phyloP scores from a whole-genome alignment of 2,113 vertebrate species.

The Gallinago media region DNA sequence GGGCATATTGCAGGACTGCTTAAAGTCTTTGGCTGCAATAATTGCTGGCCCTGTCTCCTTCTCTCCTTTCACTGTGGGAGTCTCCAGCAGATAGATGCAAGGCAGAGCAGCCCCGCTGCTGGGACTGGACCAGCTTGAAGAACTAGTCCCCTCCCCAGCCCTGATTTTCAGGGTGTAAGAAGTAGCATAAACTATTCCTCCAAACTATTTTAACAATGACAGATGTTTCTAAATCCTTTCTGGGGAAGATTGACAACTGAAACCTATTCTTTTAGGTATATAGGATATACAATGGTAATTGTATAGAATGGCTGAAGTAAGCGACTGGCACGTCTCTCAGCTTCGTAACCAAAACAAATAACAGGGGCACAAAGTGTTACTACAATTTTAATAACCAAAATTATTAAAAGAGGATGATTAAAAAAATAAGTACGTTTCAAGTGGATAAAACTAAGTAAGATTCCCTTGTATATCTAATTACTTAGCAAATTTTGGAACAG shows the following conservation, averaged over 20 bases:
- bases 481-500: neutral
- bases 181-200: neutral
- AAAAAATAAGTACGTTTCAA: neutral
- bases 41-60: neutral
- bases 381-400: neutral
- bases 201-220: neutral
- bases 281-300: neutral
- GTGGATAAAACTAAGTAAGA: neutral
- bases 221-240: neutral
- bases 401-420: neutral
- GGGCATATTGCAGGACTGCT: neutral
- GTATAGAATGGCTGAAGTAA: neutral
- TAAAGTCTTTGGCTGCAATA: neutral
- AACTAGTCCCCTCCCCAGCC: neutral
- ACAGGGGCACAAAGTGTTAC: neutral
- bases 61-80: neutral
- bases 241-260: neutral
- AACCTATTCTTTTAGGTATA: neutral
- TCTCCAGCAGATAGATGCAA: neutral
- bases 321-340: neutral
- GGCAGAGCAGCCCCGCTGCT: neutral
- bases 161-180: neutral
- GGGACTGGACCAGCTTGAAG: constrained; percentile 5
- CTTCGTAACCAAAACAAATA: neutral
- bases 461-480: neutral